phyloP scores from a whole-genome alignment of 1,140 invertebrate species.

The Scylla paramamosain region DNA sequence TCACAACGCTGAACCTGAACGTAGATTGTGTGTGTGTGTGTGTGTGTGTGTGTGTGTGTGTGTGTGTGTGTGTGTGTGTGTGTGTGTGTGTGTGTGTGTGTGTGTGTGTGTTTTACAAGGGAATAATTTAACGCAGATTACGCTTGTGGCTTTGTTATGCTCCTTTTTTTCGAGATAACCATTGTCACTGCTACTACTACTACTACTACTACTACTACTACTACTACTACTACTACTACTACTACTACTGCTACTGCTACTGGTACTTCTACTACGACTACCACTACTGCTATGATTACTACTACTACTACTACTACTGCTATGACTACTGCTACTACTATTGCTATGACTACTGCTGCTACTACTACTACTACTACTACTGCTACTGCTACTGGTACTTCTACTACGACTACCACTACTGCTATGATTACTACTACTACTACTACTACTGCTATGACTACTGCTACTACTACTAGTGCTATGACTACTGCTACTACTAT shows the following conservation, averaged over 20 bases:
- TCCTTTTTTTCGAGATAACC: no score
- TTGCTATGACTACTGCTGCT: not conserved
- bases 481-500: not conserved
- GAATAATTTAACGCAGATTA: not conserved
- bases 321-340: not conserved
- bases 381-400: not conserved
- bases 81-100: slow-evolving; percentile 13
- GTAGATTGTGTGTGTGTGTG: no score
- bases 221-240: slow-evolving; percentile 45
- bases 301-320: slow-evolving; percentile 39
- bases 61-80: slow-evolving; percentile 34
- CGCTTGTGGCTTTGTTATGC: not conserved
- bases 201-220: slow-evolving; percentile 39
- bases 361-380: slow-evolving; percentile 40
- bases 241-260: not conserved
- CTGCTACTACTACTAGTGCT: not conserved
- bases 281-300: not conserved
- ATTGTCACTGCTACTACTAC: no score
- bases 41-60: slow-evolving; percentile 5
- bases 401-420: not conserved
- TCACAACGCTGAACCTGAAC: no score
- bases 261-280: not conserved
- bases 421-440: not conserved
- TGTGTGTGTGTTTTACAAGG: not conserved
- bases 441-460: not conserved